A percentile compares a stretch with the other conserved stretches of the same genome.
Evolutionary conservation across 2,797 vertebrate species (phyloP).

Genomic region (Galaxias olidus): DNA sequence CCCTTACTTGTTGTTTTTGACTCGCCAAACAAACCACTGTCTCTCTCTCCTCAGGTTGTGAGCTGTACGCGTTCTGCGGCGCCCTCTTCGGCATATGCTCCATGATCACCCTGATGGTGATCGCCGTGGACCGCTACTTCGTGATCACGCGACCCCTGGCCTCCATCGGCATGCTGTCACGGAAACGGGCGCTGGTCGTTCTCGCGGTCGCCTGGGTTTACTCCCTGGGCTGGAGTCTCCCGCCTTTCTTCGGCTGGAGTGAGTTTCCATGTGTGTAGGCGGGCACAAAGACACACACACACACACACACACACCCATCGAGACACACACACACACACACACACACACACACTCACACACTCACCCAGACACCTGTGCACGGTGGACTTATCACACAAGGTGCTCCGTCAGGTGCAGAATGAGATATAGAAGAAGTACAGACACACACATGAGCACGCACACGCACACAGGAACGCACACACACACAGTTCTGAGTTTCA

Average conservation of each 20-base stretch:
- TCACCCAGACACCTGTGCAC: neutral
- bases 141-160: conserved; percentile 92
- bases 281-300: neutral
- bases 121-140: conserved; percentile 91
- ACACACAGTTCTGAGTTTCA: too few relatives aligned
- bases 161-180: conserved; percentile 84
- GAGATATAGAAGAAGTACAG: neutral
- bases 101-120: conserved; percentile 93
- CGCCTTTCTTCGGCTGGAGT: conserved; percentile 98
- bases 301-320: neutral
- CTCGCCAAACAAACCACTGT: neutral
- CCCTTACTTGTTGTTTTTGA: neutral
- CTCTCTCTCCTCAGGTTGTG: conserved; percentile 75
- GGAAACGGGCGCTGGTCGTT: conserved; percentile 80
- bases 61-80: conserved; percentile 93
- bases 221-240: conserved; percentile 91
- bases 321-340: conserved; percentile 12
- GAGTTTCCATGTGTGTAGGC: conserved; percentile 54
- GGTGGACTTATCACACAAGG: neutral
- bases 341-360: neutral
- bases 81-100: conserved; percentile 95
- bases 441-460: too few relatives aligned
- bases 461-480: too few relatives aligned
- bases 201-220: conserved; percentile 86
- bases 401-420: neutral